These are phyloP conservation scores for Drosophila malerkotliana DNA, from an alignment of 1,140 invertebrate species.

Conservation along the genomic window DNA sequence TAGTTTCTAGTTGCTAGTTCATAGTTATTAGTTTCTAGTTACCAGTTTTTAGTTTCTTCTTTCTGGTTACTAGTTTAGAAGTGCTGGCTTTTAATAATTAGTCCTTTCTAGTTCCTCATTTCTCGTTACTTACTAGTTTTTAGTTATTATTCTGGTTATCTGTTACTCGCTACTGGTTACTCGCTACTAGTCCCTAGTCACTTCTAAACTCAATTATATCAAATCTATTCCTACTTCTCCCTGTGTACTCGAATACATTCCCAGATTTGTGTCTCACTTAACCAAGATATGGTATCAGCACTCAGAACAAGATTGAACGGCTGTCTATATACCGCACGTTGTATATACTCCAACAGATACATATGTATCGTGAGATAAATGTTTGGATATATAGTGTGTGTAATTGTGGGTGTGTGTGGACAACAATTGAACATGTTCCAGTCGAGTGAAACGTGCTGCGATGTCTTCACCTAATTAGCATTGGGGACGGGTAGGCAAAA, in stretches of 20 bases:
- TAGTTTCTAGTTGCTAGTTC: no score
- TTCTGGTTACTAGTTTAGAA: no score
- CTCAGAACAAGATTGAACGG: constrained; percentile 35
- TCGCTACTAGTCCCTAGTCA: no score
- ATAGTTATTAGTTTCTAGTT: neutral
- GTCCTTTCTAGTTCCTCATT: no score
- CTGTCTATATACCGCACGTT: constrained; percentile 3
- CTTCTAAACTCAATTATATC: no score
- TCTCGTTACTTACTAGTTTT: no score
- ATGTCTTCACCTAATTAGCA: constrained; percentile 70
- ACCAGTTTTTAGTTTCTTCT: no score
- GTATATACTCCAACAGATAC: neutral
- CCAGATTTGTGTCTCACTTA: constrained; percentile 34
- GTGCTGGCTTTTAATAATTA: no score
- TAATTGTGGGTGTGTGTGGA: neutral
- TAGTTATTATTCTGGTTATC: no score
- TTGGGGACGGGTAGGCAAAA: constrained; percentile 59
- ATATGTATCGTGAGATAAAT: neutral
- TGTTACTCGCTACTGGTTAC: no score
- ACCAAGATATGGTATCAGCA: constrained; percentile 20
- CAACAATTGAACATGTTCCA: constrained; percentile 50
- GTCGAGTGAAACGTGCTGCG: constrained; percentile 57
- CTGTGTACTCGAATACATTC: constrained; percentile 4
- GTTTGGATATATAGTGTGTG: neutral
- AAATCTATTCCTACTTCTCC: neutral